Evolutionary conservation across 2,888 invertebrate genomes (phyloP).

Genomic region (Tachina grossa): DNA sequence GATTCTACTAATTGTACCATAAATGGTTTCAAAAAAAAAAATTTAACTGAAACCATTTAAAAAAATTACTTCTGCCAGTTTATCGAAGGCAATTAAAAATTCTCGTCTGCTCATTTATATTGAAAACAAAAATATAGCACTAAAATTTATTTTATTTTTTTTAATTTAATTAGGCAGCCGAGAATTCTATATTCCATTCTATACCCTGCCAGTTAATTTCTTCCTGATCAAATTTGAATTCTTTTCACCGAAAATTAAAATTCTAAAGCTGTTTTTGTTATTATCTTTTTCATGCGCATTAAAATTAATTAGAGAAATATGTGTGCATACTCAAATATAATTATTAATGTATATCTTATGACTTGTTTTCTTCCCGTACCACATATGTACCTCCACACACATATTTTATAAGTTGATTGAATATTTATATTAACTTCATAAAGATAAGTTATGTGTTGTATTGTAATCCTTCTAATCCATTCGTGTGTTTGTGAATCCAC

Average conservation of each 20-base stretch:
- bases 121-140: no score
- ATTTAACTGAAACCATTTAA: no score
- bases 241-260: constrained; percentile 25
- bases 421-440: no score
- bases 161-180: no score
- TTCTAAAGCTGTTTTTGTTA: background rate
- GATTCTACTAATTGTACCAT: no score
- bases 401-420: background rate
- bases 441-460: background rate
- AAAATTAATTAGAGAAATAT: constrained; percentile 11
- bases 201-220: no score
- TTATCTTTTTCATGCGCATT: background rate
- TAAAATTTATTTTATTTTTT: no score
- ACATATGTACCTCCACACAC: background rate
- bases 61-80: no score
- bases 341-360: background rate
- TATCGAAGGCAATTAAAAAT: no score
- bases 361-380: background rate
- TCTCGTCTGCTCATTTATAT: no score
- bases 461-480: background rate
- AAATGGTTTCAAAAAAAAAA: constrained; percentile 18
- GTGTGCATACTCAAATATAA: background rate
- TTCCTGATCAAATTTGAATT: background rate
- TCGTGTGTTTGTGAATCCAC: background rate
- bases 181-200: no score